phyloP scores from a whole-genome alignment of 1,140 invertebrate genomes.

The Cydia amplana region DNA sequence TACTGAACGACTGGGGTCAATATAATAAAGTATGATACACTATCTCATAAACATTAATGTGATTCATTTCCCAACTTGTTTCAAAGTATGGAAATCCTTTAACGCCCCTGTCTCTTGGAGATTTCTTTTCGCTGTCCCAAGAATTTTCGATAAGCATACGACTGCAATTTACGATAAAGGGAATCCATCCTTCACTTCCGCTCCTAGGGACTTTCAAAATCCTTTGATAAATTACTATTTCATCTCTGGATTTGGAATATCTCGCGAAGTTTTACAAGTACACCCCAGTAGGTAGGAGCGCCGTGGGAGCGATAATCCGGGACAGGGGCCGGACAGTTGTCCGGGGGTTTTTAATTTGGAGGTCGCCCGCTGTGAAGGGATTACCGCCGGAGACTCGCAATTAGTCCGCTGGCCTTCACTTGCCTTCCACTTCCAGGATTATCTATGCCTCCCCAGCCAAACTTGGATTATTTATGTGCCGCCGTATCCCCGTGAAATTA shows the following conservation, averaged over 20 bases:
- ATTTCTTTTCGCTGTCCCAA: conserved; percentile 39
- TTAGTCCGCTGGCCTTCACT: conserved; percentile 61
- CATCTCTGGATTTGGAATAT: conserved; percentile 69
- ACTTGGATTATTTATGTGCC: conserved; percentile 23
- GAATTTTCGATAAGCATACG: conserved; percentile 47
- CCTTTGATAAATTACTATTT: conserved; percentile 78
- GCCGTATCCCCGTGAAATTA: conserved; percentile 23
- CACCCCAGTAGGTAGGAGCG: conserved; percentile 49
- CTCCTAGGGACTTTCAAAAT: conserved; percentile 63
- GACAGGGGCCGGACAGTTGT: conserved; percentile 54
- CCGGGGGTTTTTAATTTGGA: conserved; percentile 74
- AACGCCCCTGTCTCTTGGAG: conserved; percentile 13
- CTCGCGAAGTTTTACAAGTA: conserved; percentile 57
- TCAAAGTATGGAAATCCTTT: conserved; percentile 31
- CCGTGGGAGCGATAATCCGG: conserved; percentile 68
- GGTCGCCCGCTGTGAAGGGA: conserved; percentile 72
- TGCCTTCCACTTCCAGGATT: conserved; percentile 47
- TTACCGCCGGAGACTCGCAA: conserved; percentile 68
- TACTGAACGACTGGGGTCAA: background rate
- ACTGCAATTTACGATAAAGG: conserved; percentile 69
- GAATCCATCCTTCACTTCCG: conserved; percentile 60
- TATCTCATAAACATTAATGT: conserved; percentile 1
- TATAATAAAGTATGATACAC: conserved; percentile 8
- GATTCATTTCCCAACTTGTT: conserved; percentile 20
- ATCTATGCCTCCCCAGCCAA: conserved; percentile 30